These are phyloP conservation scores for Coptodon bakossiorum DNA, from an alignment of 2,113 vertebrate species.

Conservation along the genomic window DNA sequence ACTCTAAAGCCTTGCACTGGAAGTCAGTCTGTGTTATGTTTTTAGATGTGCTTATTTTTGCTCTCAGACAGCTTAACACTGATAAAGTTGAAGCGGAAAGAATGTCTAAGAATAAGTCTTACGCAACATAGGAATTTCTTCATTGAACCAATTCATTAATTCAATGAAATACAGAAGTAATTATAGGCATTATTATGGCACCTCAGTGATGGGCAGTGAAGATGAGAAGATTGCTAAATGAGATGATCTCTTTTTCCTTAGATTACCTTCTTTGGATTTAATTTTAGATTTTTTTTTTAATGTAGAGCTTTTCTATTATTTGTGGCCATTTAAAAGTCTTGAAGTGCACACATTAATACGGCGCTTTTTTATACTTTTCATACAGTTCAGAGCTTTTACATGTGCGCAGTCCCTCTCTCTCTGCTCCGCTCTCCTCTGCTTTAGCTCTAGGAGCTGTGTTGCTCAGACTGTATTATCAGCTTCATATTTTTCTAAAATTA, in stretches of 20 bases:
- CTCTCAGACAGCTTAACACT: background rate
- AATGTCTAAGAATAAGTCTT: background rate
- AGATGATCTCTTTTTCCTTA: background rate
- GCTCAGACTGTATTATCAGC: background rate
- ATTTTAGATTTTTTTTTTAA: background rate
- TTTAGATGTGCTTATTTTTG: background rate
- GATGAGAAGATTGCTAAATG: background rate
- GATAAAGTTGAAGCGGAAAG: background rate
- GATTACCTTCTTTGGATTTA: background rate
- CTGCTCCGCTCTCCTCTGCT: background rate
- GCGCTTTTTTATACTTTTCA: background rate
- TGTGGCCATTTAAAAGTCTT: background rate
- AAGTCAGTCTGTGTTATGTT: background rate
- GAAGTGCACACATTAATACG: background rate
- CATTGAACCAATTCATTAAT: background rate
- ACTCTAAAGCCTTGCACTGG: background rate
- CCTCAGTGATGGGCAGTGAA: background rate
- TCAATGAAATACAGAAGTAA: background rate
- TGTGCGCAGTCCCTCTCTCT: background rate
- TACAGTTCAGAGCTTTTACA: background rate
- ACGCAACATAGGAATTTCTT: accelerated
- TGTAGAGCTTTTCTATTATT: background rate
- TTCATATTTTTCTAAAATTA: background rate
- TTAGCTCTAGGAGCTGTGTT: background rate
- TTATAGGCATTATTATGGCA: background rate